Conservation (phyloP, 2,113 vertebrate genomes). For the Junco hyemalis region DNA sequence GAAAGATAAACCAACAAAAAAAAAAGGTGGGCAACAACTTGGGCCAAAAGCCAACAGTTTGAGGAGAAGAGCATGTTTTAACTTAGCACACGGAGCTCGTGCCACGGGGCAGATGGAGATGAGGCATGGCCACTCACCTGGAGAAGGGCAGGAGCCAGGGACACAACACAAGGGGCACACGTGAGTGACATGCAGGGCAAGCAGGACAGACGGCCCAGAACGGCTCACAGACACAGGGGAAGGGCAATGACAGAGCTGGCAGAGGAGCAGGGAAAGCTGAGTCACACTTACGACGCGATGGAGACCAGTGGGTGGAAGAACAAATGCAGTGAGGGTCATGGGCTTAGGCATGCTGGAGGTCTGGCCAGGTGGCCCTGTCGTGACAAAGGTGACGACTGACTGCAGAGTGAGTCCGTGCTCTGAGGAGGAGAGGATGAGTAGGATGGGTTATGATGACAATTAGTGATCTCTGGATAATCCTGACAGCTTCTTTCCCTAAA, state of each 20-base stretch:
- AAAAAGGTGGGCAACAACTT: neutral
- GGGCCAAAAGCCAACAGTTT: neutral
- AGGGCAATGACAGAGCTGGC: slow-evolving; percentile 19
- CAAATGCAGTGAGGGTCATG: slow-evolving; percentile 51
- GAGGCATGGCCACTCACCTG: neutral
- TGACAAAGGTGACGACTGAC: slow-evolving; percentile 35
- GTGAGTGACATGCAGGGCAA: neutral
- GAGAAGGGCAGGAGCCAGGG: neutral
- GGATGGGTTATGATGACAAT: neutral
- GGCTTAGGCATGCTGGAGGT: slow-evolving; percentile 42
- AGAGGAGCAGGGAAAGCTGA: slow-evolving; percentile 23
- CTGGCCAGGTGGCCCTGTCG: slow-evolving; percentile 11
- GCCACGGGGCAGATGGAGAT: neutral
- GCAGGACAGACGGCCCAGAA: neutral
- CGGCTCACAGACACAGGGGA: neutral
- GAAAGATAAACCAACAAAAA: neutral
- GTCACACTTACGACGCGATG: slow-evolving; percentile 42
- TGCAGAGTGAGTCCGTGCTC: slow-evolving; percentile 5
- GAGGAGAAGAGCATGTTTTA: neutral
- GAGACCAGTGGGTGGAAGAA: slow-evolving; percentile 55
- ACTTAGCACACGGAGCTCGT: fast-evolving
- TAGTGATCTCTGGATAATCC: slow-evolving; percentile 1
- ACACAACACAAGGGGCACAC: neutral
- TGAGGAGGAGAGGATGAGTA: slow-evolving; percentile 36
- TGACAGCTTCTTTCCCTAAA: neutral